Conservation (phyloP, 1,140 invertebrate species). For the Himalopsyche phryganea region DNA sequence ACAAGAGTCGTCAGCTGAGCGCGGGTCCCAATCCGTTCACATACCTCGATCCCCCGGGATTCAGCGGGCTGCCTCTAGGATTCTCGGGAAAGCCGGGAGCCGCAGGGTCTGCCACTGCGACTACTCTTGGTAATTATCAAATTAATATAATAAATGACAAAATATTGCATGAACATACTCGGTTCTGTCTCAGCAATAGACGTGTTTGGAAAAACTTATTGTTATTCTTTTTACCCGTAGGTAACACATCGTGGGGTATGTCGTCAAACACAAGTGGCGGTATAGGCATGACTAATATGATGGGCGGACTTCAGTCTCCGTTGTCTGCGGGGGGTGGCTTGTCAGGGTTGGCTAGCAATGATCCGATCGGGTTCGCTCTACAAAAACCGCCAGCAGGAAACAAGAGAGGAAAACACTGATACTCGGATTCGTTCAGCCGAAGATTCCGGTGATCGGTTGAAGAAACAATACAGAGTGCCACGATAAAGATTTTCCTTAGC, state of each 20-base stretch:
- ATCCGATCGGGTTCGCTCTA: slow-evolving; percentile 57
- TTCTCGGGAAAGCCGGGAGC: slow-evolving; percentile 36
- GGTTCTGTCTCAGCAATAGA: too few species aligned
- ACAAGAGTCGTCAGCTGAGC: not conserved
- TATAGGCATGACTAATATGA: slow-evolving; percentile 16
- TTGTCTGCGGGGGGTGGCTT: slow-evolving; percentile 26
- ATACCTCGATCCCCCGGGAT: slow-evolving; percentile 38
- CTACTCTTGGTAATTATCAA: too few species aligned
- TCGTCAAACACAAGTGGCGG: not conserved
- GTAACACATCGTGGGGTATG: slow-evolving; percentile 24
- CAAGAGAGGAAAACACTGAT: slow-evolving; percentile 68
- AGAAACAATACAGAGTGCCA: too few species aligned
- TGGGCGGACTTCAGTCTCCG: slow-evolving; percentile 41
- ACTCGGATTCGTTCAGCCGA: slow-evolving; percentile 26
- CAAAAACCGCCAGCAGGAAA: slow-evolving; percentile 68
- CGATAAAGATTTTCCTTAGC: too few species aligned
- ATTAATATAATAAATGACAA: too few species aligned
- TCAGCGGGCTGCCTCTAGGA: slow-evolving; percentile 25
- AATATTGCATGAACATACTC: too few species aligned
- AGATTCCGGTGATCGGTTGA: slow-evolving; percentile 1
- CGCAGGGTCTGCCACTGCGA: slow-evolving; percentile 35
- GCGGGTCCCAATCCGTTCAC: slow-evolving; percentile 46
- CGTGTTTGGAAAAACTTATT: too few species aligned
- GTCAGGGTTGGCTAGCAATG: slow-evolving; percentile 17
- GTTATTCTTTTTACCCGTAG: too few species aligned